Conservation (phyloP, 2,113 vertebrate genomes). For the Oceanites oceanicus region DNA sequence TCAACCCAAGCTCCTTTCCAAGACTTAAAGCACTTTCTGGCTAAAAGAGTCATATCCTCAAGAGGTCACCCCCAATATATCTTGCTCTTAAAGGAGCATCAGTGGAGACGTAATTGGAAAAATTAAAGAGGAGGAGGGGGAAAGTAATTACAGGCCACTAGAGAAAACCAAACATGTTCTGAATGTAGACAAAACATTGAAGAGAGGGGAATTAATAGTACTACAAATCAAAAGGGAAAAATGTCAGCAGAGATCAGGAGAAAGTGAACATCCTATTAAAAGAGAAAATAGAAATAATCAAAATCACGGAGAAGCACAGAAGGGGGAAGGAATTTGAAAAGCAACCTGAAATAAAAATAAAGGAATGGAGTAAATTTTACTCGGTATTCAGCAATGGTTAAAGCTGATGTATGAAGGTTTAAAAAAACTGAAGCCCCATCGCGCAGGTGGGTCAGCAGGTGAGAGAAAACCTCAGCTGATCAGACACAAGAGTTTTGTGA, state of each 20-base stretch:
- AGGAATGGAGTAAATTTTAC: not conserved
- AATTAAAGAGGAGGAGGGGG: not conserved
- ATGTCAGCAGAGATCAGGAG: slow-evolving; percentile 25
- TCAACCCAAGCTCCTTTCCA: not conserved
- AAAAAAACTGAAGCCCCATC: not conserved
- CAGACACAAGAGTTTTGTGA: not conserved
- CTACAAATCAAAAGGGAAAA: slow-evolving; percentile 15
- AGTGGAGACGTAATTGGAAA: not conserved
- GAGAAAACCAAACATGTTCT: slow-evolving; percentile 35
- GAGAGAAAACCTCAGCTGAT: not conserved
- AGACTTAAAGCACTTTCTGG: not conserved
- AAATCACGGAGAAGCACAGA: not conserved
- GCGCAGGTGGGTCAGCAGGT: not conserved
- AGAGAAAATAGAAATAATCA: not conserved
- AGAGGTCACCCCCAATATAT: not conserved
- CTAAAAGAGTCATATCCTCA: not conserved
- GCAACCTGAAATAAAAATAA: not conserved
- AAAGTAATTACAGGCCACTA: slow-evolving; percentile 17
- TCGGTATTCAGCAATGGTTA: not conserved
- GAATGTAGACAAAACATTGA: slow-evolving; percentile 55
- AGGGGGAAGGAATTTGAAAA: not conserved
- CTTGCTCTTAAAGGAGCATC: not conserved
- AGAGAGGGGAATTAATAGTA: slow-evolving; percentile 29
- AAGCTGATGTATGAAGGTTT: not conserved
- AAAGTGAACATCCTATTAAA: slow-evolving; percentile 42